These are phyloP conservation scores for Elephas maximus DNA, from an alignment of 2,113 vertebrate genomes.

Conservation along the genomic window DNA sequence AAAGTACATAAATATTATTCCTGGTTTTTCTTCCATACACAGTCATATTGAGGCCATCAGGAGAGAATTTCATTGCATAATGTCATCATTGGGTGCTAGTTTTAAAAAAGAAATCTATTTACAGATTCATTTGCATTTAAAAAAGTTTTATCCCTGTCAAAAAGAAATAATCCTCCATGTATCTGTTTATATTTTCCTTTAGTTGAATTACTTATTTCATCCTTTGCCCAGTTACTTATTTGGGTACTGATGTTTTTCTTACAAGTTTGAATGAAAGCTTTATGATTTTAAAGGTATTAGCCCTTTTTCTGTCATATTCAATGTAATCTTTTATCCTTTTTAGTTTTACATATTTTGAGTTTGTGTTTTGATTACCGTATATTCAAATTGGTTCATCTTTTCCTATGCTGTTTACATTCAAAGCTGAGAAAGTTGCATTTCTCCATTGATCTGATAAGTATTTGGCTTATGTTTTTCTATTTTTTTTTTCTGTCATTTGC, in stretches of 20 bases:
- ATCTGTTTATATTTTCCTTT: constrained; percentile 4
- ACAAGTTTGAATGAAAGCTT: not conserved
- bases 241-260: constrained; percentile 15
- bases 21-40: not conserved
- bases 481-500: constrained; percentile 34
- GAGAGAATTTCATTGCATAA: not conserved
- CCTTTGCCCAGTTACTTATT: not conserved
- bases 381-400: not conserved
- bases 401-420: not conserved
- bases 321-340: not conserved
- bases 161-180: not conserved
- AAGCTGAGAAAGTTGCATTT: constrained; percentile 2
- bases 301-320: not conserved
- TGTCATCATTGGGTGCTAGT: not conserved
- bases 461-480: not conserved
- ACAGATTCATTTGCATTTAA: not conserved
- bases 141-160: not conserved
- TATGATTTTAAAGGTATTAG: constrained; percentile 29
- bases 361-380: not conserved
- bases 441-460: not conserved
- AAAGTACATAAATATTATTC: not conserved
- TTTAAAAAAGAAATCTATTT: not conserved
- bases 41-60: not conserved
- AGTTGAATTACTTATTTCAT: not conserved
- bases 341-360: not conserved